These are phyloP conservation scores for Belgica antarctica DNA, from an alignment of 2,888 invertebrate genomes.

Conservation along the genomic window DNA sequence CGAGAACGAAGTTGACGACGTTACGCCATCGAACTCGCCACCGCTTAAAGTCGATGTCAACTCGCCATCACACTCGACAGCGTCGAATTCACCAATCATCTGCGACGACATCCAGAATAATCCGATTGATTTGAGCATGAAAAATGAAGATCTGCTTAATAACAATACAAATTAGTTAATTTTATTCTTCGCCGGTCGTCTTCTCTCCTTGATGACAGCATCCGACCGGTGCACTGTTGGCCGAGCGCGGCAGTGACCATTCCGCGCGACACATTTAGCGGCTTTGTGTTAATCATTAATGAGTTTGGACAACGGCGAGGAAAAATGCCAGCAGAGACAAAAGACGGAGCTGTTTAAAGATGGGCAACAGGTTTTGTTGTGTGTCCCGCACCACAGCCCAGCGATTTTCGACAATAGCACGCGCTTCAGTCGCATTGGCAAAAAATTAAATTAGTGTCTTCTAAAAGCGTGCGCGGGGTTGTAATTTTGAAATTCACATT, in stretches of 20 bases:
- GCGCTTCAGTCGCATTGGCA: slow-evolving; percentile 20
- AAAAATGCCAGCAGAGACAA: slow-evolving; percentile 31
- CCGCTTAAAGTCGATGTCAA: slow-evolving; percentile 42
- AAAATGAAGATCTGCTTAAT: slow-evolving; percentile 54
- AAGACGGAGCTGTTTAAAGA: slow-evolving; percentile 20
- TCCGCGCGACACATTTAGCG: slow-evolving; percentile 33
- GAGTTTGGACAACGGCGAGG: slow-evolving; percentile 19
- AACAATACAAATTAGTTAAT: slow-evolving; percentile 44
- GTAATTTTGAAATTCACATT: not conserved
- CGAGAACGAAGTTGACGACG: slow-evolving; percentile 54
- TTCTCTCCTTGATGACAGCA: not conserved
- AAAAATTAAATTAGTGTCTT: slow-evolving; percentile 29
- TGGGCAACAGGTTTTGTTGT: slow-evolving; percentile 2
- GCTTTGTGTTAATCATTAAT: slow-evolving; percentile 43
- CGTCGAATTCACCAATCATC: slow-evolving; percentile 47
- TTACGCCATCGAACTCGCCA: slow-evolving; percentile 59
- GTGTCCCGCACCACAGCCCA: too few species aligned
- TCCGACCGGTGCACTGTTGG: not conserved
- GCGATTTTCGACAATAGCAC: slow-evolving; percentile 9
- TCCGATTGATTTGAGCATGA: slow-evolving; percentile 79
- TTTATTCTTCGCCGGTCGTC: slow-evolving; percentile 26
- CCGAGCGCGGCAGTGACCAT: slow-evolving; percentile 21
- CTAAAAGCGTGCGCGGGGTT: slow-evolving; percentile 25
- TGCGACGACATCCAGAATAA: slow-evolving; percentile 61
- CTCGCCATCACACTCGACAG: slow-evolving; percentile 45